phyloP scores from a whole-genome alignment of 1,140 invertebrate genomes.

The Ectropis grisescens region DNA sequence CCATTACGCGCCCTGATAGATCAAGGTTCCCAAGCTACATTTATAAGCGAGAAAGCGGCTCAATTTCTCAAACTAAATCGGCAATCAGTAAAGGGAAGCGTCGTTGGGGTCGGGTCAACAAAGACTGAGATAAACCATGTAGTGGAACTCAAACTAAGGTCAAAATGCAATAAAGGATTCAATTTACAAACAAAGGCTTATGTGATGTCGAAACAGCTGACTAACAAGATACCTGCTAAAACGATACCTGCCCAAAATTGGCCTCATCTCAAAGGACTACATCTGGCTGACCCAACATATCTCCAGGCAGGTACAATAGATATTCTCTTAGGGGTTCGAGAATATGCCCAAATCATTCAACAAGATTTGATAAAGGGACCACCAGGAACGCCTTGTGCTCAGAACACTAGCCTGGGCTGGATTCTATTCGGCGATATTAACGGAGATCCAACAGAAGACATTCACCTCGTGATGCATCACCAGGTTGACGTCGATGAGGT shows the following conservation, averaged over 20 bases:
- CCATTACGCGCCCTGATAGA: conserved; percentile 12
- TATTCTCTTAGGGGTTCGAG: conserved; percentile 12
- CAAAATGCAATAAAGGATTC: conserved; percentile 4
- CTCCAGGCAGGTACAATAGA: conserved; percentile 9
- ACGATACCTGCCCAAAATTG: conserved; percentile 8
- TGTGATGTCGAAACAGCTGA: conserved; percentile 10
- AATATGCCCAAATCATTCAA: conserved; percentile 13
- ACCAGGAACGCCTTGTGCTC: conserved; percentile 15
- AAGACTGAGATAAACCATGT: conserved; percentile 5
- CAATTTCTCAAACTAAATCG: conserved; percentile 9
- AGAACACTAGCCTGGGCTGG: conserved; percentile 20
- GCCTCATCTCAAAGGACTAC: conserved; percentile 13
- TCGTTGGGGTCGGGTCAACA: conserved; percentile 5
- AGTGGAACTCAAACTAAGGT: conserved; percentile 3
- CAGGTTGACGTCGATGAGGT: conserved; percentile 12
- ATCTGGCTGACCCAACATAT: conserved; percentile 11
- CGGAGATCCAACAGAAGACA: background rate
- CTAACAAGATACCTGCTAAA: conserved; percentile 7
- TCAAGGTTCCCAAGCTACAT: conserved; percentile 14
- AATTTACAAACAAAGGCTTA: conserved; percentile 4
- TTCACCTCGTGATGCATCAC: conserved; percentile 3
- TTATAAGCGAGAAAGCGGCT: conserved; percentile 14
- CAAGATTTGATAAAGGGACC: conserved; percentile 17
- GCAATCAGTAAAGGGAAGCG: background rate
- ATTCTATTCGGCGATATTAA: conserved; percentile 14